phyloP scores from a whole-genome alignment of 2,888 invertebrate species.

The Hydropsyche betteni region DNA sequence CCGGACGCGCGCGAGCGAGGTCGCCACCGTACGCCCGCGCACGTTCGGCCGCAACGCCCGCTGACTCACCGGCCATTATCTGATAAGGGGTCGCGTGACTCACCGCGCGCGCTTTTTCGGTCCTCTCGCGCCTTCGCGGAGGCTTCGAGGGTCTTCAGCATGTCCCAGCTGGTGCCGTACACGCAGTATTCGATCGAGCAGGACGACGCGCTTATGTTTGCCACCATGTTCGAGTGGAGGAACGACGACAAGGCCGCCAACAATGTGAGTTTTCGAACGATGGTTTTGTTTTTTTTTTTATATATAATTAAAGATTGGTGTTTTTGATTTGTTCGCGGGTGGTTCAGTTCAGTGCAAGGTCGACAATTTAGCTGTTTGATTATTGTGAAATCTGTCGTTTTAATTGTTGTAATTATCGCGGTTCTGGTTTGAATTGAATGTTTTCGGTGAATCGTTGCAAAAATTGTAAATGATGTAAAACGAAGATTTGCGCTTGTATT shows the following conservation, averaged over 20 bases:
- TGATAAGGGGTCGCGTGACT: constrained; percentile 12
- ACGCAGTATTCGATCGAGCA: constrained; percentile 63
- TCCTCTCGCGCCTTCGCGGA: not conserved
- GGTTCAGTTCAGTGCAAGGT: too few species aligned
- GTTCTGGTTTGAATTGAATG: too few species aligned
- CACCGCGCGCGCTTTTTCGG: not conserved
- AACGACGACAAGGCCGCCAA: constrained; percentile 61
- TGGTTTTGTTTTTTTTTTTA: not conserved
- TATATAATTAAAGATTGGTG: not conserved
- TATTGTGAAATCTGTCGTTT: too few species aligned
- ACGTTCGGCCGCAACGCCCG: not conserved
- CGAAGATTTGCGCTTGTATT: too few species aligned
- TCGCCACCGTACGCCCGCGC: too few species aligned
- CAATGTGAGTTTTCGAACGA: constrained; percentile 8
- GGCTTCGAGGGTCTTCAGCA: constrained; percentile 56
- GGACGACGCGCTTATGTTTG: constrained; percentile 66
- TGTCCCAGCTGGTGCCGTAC: constrained; percentile 73
- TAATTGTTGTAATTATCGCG: too few species aligned
- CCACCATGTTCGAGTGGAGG: constrained; percentile 67
- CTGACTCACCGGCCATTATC: constrained; percentile 21
- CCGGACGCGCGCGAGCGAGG: too few species aligned
- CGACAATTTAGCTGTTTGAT: too few species aligned
- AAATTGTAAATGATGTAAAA: too few species aligned
- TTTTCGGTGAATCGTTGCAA: too few species aligned
- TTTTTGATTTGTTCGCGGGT: too few species aligned